Base-by-base conservation (phyloP, 2,888 invertebrate species). In the Timema podura region DNA sequence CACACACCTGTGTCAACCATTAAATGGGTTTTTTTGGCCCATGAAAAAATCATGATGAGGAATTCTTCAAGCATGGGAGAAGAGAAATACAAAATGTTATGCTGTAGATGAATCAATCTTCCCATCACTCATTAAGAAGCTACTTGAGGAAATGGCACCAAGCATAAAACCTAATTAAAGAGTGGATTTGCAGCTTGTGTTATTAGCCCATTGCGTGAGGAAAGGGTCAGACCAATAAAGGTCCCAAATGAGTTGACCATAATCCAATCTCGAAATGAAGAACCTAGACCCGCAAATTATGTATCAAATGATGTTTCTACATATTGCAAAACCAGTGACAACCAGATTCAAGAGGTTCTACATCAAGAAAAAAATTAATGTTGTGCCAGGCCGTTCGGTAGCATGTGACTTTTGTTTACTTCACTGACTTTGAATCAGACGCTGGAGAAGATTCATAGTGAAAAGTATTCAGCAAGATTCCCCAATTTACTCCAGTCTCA, bases 1-100 rank as follows among this genome's bases (percentile, higher is more conserved):
- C 48, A 64, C 44, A 44, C 68, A 68, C 47, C 15, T 68, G 10
- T 65, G 47, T 46, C 61, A 68, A 64, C 68, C 68, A 15, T 45
- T 68, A 64, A 30, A 64, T 68, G 16, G 64, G 68, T 59, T 68
- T 68, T 44, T 45, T 64, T 68, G 15, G n/a, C 61, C 44, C 6
- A 15, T 68, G 64, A 68, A 68, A 16, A 68, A 68, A 6, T 15
- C 47, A 9, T 68, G 68, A 64, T 46, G 68, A 61, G n/a, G 46
- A 44, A 64, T 68, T 47, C 64, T 68, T 45, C n/a, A 45, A 16
- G 47, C 45, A 10, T 48, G 59, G 15, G 11, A 68, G 15, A 47
- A 45, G 13, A 30, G 1, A 30, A 30, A 30, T 30, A 1, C 30
- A 30, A 30, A 44, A 48, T 44, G 30, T 44, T 46, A 47, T 13